Evolutionary conservation across 2,113 vertebrate species (phyloP), one percentile per base, ranked within the genome.

Genomic region (Alosa alosa): DNA sequence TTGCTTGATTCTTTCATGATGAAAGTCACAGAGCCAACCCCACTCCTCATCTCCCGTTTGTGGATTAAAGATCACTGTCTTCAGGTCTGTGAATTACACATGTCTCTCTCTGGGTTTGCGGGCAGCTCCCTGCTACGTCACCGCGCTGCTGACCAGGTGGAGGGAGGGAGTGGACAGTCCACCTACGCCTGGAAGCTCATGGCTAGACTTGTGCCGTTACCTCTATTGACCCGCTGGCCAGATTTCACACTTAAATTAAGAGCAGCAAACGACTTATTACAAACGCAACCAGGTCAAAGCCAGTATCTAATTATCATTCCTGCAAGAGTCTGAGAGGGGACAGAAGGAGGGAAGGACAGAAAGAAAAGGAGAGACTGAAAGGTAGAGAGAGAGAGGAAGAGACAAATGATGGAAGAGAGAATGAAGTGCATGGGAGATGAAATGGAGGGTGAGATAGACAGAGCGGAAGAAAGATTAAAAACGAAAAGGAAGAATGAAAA

Each of bases 221-320:
- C 3, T 75, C 31, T 75, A 11, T 68, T 68, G 22, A 68, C 75
- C 82, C 85, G 82, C 46, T 88, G 87, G 85, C 83, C 84, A 86
- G 60, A 86, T 83, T 44, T 88, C 46, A 86, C 75, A 86, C 83
- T 86, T 84, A 86, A 88, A 86, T 88, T 83, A 88, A 86, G 81
- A 84, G 85, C 82, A 82, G 83, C 55, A 60, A 55, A 88, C 85
- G 46, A 82, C 84, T 86, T 50, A 88, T 88, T 88, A 88, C 7
- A 22, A 41, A 85, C 47, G 84, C 87, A 84, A 46, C 22, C 31
- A 88, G 83, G 78, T 82, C 85, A 88, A 85, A 81, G 39, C 84
- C 84, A 86, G 82, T 86, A 84, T 88, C 78, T 82, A 88, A 86
- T 88, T 88, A 86, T 88, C 85, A 82, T 88, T 84, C 78, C 87